phyloP scores from a whole-genome alignment of 2,113 vertebrate species.

The Dolichallabes microphthalmus region DNA sequence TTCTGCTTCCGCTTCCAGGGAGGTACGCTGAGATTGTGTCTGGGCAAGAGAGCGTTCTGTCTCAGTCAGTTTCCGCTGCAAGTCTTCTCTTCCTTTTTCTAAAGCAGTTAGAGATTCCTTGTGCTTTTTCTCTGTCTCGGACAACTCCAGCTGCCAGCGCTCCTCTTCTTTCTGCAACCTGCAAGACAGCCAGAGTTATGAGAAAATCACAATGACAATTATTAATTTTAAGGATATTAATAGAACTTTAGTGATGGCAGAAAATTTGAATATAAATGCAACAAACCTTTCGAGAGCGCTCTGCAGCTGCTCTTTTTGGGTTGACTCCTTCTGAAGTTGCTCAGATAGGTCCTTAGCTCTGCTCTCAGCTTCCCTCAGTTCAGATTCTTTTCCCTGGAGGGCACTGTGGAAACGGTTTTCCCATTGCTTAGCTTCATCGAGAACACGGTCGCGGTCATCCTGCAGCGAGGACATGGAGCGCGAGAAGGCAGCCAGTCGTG shows the following conservation, averaged over 20 bases:
- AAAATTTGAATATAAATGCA: not conserved
- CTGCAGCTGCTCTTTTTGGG: constrained; percentile 77
- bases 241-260: not conserved
- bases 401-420: constrained; percentile 83
- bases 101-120: constrained; percentile 67
- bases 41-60: constrained; percentile 64
- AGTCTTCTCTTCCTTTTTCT: constrained; percentile 70
- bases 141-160: constrained; percentile 70
- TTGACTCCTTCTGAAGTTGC: constrained; percentile 73
- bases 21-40: constrained; percentile 64
- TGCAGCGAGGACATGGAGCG: constrained; percentile 96
- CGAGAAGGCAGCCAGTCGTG: constrained; percentile 88
- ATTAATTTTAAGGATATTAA: not conserved
- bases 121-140: constrained; percentile 69
- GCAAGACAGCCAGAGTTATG: not conserved
- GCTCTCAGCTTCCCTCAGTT: constrained; percentile 78
- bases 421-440: constrained; percentile 90
- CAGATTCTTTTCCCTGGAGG: constrained; percentile 87
- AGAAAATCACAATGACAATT: not conserved
- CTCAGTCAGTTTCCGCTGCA: constrained; percentile 66
- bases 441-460: constrained; percentile 89
- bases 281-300: constrained; percentile 69
- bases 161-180: constrained; percentile 78
- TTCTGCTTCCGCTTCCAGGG: constrained; percentile 72
- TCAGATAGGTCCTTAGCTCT: constrained; percentile 72